These are phyloP conservation scores for Phocoena phocoena DNA, from an alignment of 2,113 vertebrate species.

Conservation along the genomic window DNA sequence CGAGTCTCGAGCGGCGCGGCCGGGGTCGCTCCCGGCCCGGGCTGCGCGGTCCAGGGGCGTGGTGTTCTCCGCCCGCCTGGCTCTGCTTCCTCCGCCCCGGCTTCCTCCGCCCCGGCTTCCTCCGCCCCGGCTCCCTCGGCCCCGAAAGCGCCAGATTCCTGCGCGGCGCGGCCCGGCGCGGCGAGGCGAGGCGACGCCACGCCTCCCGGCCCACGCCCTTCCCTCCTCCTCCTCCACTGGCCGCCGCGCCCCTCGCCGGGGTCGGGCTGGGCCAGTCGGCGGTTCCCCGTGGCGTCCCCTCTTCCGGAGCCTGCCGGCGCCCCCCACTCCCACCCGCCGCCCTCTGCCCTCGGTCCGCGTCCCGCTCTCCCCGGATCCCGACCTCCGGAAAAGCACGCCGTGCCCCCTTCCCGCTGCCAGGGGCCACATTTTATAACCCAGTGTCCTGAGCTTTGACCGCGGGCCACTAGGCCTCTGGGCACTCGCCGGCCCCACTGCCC, in stretches of 20 bases:
- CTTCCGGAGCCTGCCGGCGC: fast-evolving
- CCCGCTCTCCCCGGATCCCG: background rate
- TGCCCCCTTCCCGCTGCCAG: background rate
- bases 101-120: background rate
- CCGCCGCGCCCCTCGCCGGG: fast-evolving
- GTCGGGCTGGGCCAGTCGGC: background rate
- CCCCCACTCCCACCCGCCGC: background rate
- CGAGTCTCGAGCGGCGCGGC: background rate
- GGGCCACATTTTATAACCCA: background rate
- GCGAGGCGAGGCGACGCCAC: background rate
- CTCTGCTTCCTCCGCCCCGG: background rate
- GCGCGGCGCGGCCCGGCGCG: background rate
- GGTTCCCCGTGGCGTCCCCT: background rate
- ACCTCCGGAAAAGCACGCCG: background rate
- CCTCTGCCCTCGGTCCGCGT: fast-evolving
- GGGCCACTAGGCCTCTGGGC: background rate
- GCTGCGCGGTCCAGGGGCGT: background rate
- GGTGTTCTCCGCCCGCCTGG: background rate
- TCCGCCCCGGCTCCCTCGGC: background rate
- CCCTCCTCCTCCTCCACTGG: background rate
- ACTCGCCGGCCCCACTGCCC: background rate
- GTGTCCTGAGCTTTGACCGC: background rate
- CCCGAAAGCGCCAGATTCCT: background rate
- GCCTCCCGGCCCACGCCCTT: background rate
- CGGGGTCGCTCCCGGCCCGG: background rate